Base-by-base conservation (phyloP, 2,888 invertebrate species). In the Hemithea aestivaria region DNA sequence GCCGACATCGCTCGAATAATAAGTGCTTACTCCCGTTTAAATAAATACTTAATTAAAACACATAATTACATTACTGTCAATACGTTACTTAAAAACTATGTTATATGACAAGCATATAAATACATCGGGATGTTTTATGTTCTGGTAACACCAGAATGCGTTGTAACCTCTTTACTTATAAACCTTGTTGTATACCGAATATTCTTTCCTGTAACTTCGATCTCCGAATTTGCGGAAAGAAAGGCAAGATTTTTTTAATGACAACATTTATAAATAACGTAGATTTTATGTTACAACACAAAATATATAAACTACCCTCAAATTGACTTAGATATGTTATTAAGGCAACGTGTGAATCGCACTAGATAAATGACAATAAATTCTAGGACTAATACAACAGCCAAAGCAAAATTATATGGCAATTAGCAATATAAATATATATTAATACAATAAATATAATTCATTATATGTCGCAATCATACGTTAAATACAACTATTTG, bases 311-410 rank as follows among this genome's bases (percentile, higher is more conserved):
- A 64, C 72, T 72, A 76, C 66, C 72, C 70, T 79, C 69, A 66
- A 80, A 84, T 82, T 85, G 85, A 87, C 87, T 87, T 87, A 85
- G 87, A 87, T 85, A 83, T 84, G 84, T 84, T 85, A 85, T 78
- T 85, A 87, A 87, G 87, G 87, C 87, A 87, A 79, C 87, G 68
- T 78, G 87, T 87, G 87, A 87, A 87, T 77, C 82, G 85, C 85
- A 78, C 85, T 85, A 80, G 72, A 73, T 75, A 73, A 73, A 70
- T 72, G 74, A 73, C 72, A 74, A 70, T 73, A 42, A 62, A 69
- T 67, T 75, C 80, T 69, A 67, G 71, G 74, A 80, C 79, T 80
- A 80, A 79, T 73, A 83, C 82, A 75, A 85, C 85, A 83, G 81
- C 82, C 76, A 83, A 87, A 87, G 87, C 87, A 58, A 81, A 77